Base-by-base conservation (phyloP, 2,797 vertebrate genomes). In the Meda fulgida region DNA sequence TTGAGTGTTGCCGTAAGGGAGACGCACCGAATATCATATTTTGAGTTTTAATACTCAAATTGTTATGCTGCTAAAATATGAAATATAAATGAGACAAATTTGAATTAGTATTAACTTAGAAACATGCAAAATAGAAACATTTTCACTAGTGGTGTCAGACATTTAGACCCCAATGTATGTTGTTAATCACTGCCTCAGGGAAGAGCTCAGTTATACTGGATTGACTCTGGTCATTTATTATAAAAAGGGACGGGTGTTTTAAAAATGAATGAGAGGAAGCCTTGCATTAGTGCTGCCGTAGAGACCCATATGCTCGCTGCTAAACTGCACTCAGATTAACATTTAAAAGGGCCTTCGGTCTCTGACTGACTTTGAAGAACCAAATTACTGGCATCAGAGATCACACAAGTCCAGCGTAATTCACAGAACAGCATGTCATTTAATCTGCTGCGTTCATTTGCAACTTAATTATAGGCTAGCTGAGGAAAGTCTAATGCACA, bases 191-290 rank as follows among this genome's bases (percentile, higher is more conserved):
- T 55, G 72, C 46, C 73, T 66, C 48, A 19, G 72, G 60, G 82
- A 46, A 60, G 51, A 26, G 65, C 29, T 55, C 46, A 10, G 36
- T 26, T 70, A 18, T n/a, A 70, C 36, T 19, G 63, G 73, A 84
- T 43, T 58, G 65, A 84, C 63, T 72, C 48, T 36, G n/a, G 58
- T 67, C 11, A 73, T 81, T 70, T 63, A 69, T 81, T 70, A 60
- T 40, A 43, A 80, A 82, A 82, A 78, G 79, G 36, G 73, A 82
- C 43, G 63, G 0, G 38, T 14, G 58, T 72, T 83, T 86, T 79
- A 83, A 83, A 83, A 83, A 83, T 83, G 43, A 53, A 86, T 79
- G 55, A 86, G 77, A 86, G 67, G 55, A 83, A 72, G 73, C 14
- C 21, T 58, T 65, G 73, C 51, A 36, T 71, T 48, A 81, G 72